Conservation (phyloP, 1,140 invertebrate species). For the Lamellibrachia luymesi region DNA sequence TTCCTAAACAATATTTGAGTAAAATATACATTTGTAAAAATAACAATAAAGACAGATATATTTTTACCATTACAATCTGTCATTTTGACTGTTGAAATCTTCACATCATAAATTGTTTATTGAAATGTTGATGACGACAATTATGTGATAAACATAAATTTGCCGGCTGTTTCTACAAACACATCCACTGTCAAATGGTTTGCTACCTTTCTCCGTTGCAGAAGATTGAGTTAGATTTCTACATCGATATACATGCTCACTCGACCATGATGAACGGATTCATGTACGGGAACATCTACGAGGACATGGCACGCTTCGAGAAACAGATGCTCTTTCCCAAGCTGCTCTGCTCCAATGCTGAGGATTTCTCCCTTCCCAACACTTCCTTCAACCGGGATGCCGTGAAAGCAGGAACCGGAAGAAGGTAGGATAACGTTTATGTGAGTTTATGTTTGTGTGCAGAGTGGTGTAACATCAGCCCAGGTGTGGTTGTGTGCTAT, state of each 20-base stretch:
- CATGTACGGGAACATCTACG: slow-evolving; percentile 90
- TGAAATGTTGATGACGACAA: too few relatives aligned
- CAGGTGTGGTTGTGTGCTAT: not conserved
- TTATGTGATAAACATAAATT: too few relatives aligned
- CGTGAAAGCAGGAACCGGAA: slow-evolving; percentile 79
- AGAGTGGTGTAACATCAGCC: not conserved
- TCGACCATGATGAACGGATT: slow-evolving; percentile 88
- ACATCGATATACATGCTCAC: slow-evolving; percentile 92
- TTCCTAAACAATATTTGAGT: too few relatives aligned
- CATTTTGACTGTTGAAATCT: too few relatives aligned
- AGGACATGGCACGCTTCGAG: slow-evolving; percentile 65
- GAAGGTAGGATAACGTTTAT: slow-evolving; percentile 64
- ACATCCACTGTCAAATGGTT: not conserved
- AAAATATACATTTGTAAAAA: too few relatives aligned
- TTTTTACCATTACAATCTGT: too few relatives aligned
- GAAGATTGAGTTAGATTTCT: slow-evolving; percentile 82
- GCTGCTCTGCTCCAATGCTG: slow-evolving; percentile 77
- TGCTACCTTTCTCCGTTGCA: slow-evolving; percentile 46
- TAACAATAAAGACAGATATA: too few relatives aligned
- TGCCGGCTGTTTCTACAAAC: too few relatives aligned
- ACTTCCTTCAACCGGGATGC: slow-evolving; percentile 88
- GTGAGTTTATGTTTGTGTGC: not conserved
- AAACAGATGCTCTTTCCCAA: slow-evolving; percentile 78
- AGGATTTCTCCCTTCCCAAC: slow-evolving; percentile 77
- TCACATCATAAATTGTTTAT: too few relatives aligned